phyloP scores from a whole-genome alignment of 1,140 invertebrate genomes.

The fruit fly (Drosophila melanogaster) region Release_6_plus_ISO1_MT NT_037436.4:9061501-9062000 shows the following conservation, averaged over 20 bases:
- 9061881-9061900: not conserved
- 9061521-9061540: slow-evolving; percentile 77
- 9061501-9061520: slow-evolving; percentile 64
- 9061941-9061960: slow-evolving; percentile 67
- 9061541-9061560: slow-evolving; percentile 37
- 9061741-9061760: slow-evolving; percentile 41
- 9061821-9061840: too few species aligned
- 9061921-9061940: slow-evolving; percentile 73
- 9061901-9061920: slow-evolving; percentile 68
- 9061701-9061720: slow-evolving; percentile 41
- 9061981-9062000: slow-evolving; percentile 67
- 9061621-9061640: slow-evolving; percentile 51
- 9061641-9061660: slow-evolving; percentile 37
- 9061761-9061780: slow-evolving; percentile 19
- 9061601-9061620: slow-evolving; percentile 40
- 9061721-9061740: slow-evolving; percentile 63
- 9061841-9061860: slow-evolving; percentile 12
- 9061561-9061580: slow-evolving; percentile 26
- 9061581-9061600: slow-evolving; percentile 9
- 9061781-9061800: not conserved
- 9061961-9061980: slow-evolving; percentile 74
- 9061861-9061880: slow-evolving; percentile 12
- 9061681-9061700: slow-evolving; percentile 69
- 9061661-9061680: slow-evolving; percentile 78
- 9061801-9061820: not conserved